Evolutionary conservation across 2,888 invertebrate genomes (phyloP), one percentile per base, ranked within the genome.

Genomic region (Eristalis intricaria): DNA sequence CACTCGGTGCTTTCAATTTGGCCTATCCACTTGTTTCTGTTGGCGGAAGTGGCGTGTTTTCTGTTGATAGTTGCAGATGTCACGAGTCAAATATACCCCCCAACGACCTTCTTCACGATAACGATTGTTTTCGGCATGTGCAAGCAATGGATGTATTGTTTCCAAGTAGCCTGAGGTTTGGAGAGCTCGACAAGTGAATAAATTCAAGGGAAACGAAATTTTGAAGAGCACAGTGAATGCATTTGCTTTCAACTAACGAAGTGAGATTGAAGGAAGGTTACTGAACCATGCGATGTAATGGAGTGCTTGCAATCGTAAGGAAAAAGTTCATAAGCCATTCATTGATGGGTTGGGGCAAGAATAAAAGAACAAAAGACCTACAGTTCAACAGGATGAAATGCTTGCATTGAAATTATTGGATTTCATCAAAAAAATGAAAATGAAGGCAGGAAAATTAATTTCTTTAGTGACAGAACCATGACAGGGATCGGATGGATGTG

Each of bases 1-100:
- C 50, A 19, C 50, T n/a, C 50, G 19, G 8, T 64, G 56, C 50
- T 43, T 40, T 66, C n/a, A 43, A 26, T 66, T 66, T 50, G 50
- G 50, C 19, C 32, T 50, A 2, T 50, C 19, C 19, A 50, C 50
- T 50, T 50, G 8, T n/a, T 50, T 50, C 19, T 50, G 50, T 50
- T 19, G 19, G 19, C 50, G 19, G 19, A 50, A 50, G 50, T 50
- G 50, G 19, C 19, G 50, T 50, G 19, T 19, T 50, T 43, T 50
- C 50, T 50, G 50, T 50, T 50, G 50, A 50, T 50, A 19, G n/a
- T 50, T 50, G 50, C 50, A 50, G 50, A 50, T 50, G 50, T 50
- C 50, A 50, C 8, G 50, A 50, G 50, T n/a, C 50, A 50, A 19
- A n/a, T 19, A 8, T 26, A 19, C 26, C 1, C 1, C n/a, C 11